Evolutionary conservation across 2,797 vertebrate genomes (phyloP).

Genomic region (Malurus leucopterus): DNA sequence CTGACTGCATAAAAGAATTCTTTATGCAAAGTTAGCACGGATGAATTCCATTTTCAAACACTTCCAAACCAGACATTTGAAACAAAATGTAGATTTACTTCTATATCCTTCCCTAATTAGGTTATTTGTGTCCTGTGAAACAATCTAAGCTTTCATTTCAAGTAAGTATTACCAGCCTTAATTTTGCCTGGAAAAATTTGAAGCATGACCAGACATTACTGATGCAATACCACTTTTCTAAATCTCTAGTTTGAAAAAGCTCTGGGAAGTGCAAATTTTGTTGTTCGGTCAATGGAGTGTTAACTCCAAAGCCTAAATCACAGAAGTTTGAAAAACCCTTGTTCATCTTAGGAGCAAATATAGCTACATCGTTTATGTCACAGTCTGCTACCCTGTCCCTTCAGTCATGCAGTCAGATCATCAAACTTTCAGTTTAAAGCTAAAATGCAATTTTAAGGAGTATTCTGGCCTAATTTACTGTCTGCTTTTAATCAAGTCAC

Average conservation of each 20-base stretch:
- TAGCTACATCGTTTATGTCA: constrained; percentile 32
- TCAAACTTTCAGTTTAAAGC: constrained; percentile 36
- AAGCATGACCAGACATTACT: neutral
- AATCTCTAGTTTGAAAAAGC: constrained; percentile 1
- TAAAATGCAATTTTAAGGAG: constrained; percentile 39
- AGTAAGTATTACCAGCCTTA: constrained; percentile 9
- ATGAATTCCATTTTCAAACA: constrained; percentile 32
- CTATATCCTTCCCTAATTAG: constrained; percentile 29
- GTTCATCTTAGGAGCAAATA: constrained; percentile 15
- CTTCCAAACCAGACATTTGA: constrained; percentile 19
- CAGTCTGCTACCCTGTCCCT: constrained; percentile 25
- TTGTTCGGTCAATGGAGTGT: constrained; percentile 19
- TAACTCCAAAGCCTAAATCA: constrained; percentile 31
- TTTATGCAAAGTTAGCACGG: constrained; percentile 8
- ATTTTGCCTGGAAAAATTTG: neutral
- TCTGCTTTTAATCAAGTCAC: constrained; percentile 52
- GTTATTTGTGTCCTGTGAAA: constrained; percentile 25
- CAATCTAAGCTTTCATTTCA: constrained; percentile 36
- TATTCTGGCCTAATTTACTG: constrained; percentile 41
- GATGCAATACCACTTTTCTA: neutral
- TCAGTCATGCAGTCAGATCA: constrained; percentile 41
- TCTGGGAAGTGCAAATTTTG: neutral
- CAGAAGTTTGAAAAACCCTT: constrained; percentile 7
- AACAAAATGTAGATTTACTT: constrained; percentile 39
- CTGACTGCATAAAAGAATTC: constrained; percentile 11